Percentiles rank a stretch among this genome's conserved stretches.
Evolutionary conservation across 37 sponge, comb jelly and placozoan genomes (phyloP).

Genomic region (Bolinopsis microptera): DNA sequence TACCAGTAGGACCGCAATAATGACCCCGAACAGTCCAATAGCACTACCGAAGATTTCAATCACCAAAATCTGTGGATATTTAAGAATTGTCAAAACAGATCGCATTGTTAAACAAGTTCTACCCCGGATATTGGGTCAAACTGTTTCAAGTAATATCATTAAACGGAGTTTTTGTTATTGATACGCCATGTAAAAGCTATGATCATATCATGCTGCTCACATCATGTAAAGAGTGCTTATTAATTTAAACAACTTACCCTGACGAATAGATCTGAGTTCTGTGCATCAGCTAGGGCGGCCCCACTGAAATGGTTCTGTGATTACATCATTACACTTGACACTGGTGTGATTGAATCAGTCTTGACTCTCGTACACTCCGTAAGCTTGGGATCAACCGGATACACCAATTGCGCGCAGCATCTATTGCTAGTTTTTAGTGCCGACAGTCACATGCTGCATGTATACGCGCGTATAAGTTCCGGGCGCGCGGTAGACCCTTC

Average conservation of each 20-base stretch:
- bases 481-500: constrained; percentile 53
- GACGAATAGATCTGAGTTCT: constrained; percentile 91
- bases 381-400: too few species aligned
- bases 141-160: too few species aligned
- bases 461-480: neutral
- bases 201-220: too few species aligned
- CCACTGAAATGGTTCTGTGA: constrained; percentile 72
- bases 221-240: too few species aligned
- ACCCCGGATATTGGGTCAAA: too few species aligned
- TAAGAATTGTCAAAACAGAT: too few species aligned
- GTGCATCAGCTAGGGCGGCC: constrained; percentile 98
- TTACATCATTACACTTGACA: neutral
- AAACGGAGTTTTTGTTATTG: too few species aligned
- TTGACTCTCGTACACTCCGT: too few species aligned
- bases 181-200: too few species aligned
- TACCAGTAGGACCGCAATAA: constrained; percentile 87
- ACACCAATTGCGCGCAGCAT: neutral
- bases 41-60: constrained; percentile 99
- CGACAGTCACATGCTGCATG: neutral
- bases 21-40: constrained; percentile 98
- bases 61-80: constrained; percentile 86
- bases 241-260: too few species aligned
- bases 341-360: neutral
- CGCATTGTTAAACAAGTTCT: too few species aligned
- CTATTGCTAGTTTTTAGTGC: constrained; percentile 60